Conservation (phyloP, 2,797 vertebrate genomes). For the Gadopsis marmoratus region DNA sequence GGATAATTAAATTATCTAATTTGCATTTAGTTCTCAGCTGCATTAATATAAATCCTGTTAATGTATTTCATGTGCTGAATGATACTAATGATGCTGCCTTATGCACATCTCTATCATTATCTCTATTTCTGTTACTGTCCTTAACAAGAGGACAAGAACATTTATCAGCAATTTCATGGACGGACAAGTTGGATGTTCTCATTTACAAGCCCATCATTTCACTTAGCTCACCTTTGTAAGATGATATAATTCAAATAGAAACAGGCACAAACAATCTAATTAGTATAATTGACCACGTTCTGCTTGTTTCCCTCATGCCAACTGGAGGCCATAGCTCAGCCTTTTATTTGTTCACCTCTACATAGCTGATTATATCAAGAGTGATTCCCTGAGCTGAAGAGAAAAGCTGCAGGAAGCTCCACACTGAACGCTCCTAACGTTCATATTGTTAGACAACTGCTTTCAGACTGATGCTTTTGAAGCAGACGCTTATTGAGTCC, state of each 20-base stretch:
- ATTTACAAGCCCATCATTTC: not conserved
- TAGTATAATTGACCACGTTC: not conserved
- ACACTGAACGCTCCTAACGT: conserved; percentile 25
- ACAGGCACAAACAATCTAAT: no score
- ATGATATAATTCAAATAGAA: not conserved
- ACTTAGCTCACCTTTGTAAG: not conserved
- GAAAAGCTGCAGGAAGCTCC: conserved; percentile 7
- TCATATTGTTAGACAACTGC: conserved; percentile 43
- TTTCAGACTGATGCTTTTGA: conserved; percentile 43
- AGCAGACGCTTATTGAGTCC: conserved; percentile 50
- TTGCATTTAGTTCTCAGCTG: conserved; percentile 11
- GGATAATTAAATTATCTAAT: conserved; percentile 34
- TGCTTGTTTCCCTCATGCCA: not conserved
- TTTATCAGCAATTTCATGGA: not conserved
- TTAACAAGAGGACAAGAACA: conserved; percentile 18
- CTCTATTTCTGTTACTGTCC: conserved; percentile 20
- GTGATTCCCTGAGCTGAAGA: not conserved
- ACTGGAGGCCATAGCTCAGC: not conserved
- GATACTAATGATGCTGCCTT: conserved; percentile 24
- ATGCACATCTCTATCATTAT: conserved; percentile 32
- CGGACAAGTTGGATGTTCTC: not conserved
- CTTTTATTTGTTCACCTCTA: not conserved
- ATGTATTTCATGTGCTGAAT: conserved; percentile 23
- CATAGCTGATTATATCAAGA: not conserved
- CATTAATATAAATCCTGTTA: conserved; percentile 13